phyloP scores from a whole-genome alignment of 2,797 vertebrate genomes.

The Urophycis tenuis region DNA sequence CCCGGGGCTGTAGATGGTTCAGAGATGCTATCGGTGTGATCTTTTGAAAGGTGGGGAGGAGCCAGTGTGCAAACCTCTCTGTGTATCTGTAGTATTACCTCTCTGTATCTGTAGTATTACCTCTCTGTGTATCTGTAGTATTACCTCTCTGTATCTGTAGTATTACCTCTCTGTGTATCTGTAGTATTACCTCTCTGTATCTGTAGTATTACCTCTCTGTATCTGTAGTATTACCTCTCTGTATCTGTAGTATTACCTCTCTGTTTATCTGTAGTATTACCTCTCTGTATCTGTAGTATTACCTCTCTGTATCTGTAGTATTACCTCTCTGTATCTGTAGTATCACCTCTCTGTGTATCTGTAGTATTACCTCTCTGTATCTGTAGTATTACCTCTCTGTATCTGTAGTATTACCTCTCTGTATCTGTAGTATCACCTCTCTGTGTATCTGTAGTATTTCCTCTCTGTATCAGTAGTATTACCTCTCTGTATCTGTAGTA shows the following conservation, averaged over 20 bases:
- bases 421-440: no score
- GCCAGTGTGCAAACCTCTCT: constrained; percentile 68
- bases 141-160: no score
- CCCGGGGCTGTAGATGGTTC: background rate
- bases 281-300: no score
- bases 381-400: no score
- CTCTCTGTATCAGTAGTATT: no score
- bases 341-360: constrained; percentile 91
- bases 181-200: constrained; percentile 98
- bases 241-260: no score
- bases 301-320: no score
- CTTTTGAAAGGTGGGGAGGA: background rate
- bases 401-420: constrained; percentile 98
- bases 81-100: constrained; percentile 93
- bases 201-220: no score
- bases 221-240: constrained; percentile 98
- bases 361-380: constrained; percentile 98
- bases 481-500: no score
- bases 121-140: constrained; percentile 92
- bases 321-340: no score
- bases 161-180: constrained; percentile 91
- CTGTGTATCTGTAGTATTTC: constrained; percentile 94
- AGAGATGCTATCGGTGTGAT: background rate
- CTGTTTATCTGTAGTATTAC: no score
- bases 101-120: no score